Conservation (phyloP, 2,888 invertebrate genomes). For the Phaonia tiefii region DNA sequence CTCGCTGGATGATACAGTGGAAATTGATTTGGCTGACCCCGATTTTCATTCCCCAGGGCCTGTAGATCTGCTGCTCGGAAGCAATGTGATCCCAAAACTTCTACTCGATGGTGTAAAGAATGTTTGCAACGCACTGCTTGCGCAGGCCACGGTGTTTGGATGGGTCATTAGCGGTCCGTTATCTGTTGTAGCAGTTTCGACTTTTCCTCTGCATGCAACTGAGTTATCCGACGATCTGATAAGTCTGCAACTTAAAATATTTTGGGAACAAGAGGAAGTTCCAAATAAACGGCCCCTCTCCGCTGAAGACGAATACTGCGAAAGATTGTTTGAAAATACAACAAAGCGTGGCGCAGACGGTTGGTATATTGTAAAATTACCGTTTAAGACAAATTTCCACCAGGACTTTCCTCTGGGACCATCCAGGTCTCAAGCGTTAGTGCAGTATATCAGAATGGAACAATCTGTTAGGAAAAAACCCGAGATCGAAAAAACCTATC, state of each 20-base stretch:
- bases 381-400: neutral
- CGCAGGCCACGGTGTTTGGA: neutral
- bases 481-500: neutral
- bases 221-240: neutral
- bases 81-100: neutral
- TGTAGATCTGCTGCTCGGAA: conserved; percentile 2
- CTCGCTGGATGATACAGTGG: no score
- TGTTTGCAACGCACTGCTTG: neutral
- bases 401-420: neutral
- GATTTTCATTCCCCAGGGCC: neutral
- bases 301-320: neutral
- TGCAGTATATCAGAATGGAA: conserved; percentile 26
- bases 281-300: no score
- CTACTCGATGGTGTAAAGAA: neutral
- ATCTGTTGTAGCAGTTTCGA: neutral
- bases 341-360: neutral
- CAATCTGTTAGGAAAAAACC: neutral
- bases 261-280: no score
- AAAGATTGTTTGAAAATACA: neutral
- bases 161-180: neutral
- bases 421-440: neutral
- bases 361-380: neutral
- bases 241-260: neutral
- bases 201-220: neutral
- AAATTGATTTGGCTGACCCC: no score